These are phyloP conservation scores for Ochotona curzoniae DNA, from an alignment of 2,113 vertebrate species.

Conservation along the genomic window DNA sequence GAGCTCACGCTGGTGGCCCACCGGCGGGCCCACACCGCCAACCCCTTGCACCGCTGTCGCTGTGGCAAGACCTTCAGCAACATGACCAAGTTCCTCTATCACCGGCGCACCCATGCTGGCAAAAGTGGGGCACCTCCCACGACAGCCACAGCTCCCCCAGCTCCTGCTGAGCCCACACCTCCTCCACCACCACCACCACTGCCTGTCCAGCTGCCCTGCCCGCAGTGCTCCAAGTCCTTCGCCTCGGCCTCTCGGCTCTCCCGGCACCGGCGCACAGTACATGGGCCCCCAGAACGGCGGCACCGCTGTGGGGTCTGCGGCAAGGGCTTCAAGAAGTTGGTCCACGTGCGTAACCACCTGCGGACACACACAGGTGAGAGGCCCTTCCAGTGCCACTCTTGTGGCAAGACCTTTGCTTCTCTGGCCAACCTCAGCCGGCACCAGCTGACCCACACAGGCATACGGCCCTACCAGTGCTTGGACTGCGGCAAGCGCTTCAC, in stretches of 20 bases:
- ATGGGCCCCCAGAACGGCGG: constrained; percentile 86
- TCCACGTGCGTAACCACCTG: constrained; percentile 92
- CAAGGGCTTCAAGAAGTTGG: constrained; percentile 93
- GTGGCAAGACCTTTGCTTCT: constrained; percentile 92
- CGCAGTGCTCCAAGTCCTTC: constrained; percentile 89
- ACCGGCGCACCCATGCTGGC: constrained; percentile 91
- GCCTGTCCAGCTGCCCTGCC: constrained; percentile 85
- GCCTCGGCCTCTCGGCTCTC: constrained; percentile 87
- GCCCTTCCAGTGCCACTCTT: constrained; percentile 92
- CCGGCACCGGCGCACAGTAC: constrained; percentile 88
- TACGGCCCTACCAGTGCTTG: constrained; percentile 92
- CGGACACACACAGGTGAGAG: constrained; percentile 93
- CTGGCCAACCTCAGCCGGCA: constrained; percentile 93
- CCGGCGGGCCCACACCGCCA: constrained; percentile 92
- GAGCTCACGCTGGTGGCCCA: constrained; percentile 94
- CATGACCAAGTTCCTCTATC: constrained; percentile 97
- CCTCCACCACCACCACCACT: constrained; percentile 80
- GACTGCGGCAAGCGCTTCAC: constrained; percentile 92
- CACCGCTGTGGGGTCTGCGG: constrained; percentile 91
- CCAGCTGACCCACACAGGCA: constrained; percentile 91
- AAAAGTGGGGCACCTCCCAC: constrained; percentile 81
- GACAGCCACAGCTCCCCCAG: constrained; percentile 58
- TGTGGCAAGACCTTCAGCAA: constrained; percentile 95
- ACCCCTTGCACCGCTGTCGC: constrained; percentile 93
- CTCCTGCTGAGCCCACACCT: neutral